Evolutionary conservation across 1,140 invertebrate species (phyloP).

Genomic region (Pseudobourletiella spinata): DNA sequence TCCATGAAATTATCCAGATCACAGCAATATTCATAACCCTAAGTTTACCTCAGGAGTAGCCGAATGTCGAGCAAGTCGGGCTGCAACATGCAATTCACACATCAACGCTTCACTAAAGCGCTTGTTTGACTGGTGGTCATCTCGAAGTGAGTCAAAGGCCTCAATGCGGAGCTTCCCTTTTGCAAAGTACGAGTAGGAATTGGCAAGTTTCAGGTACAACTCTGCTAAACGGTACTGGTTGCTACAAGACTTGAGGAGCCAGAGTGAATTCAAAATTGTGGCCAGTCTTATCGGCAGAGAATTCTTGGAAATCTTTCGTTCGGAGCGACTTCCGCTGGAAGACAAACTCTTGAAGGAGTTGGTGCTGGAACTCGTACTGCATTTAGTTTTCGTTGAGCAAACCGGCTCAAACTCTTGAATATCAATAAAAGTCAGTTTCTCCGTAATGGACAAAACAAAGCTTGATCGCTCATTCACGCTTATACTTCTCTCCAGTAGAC

Average conservation of each 20-base stretch:
- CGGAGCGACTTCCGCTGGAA: constrained; percentile 1
- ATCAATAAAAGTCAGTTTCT: constrained; percentile 35
- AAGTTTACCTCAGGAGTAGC: constrained; percentile 28
- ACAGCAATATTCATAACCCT: too few species aligned
- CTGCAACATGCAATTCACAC: constrained; percentile 35
- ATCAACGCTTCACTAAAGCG: constrained; percentile 34
- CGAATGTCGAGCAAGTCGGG: constrained; percentile 28
- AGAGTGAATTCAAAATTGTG: constrained; percentile 32
- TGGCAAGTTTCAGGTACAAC: constrained; percentile 34
- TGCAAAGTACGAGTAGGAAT: constrained; percentile 33
- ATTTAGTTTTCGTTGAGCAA: constrained; percentile 4
- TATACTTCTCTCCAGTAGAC: constrained; percentile 25
- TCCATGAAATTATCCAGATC: too few species aligned
- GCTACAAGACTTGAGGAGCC: constrained; percentile 28
- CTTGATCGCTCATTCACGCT: constrained; percentile 35
- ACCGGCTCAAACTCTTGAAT: constrained; percentile 25
- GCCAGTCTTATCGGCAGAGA: constrained; percentile 19
- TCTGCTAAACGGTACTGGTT: constrained; percentile 33
- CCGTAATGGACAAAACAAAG: constrained; percentile 32
- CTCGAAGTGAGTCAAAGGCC: constrained; percentile 26
- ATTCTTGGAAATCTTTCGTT: constrained; percentile 16
- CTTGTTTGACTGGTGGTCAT: constrained; percentile 26
- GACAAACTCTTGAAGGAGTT: constrained; percentile 11
- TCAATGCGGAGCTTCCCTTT: constrained; percentile 29
- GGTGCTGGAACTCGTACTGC: constrained; percentile 8